These are phyloP conservation scores for Phasia obesa DNA, from an alignment of 2,888 invertebrate species.

Conservation along the genomic window DNA sequence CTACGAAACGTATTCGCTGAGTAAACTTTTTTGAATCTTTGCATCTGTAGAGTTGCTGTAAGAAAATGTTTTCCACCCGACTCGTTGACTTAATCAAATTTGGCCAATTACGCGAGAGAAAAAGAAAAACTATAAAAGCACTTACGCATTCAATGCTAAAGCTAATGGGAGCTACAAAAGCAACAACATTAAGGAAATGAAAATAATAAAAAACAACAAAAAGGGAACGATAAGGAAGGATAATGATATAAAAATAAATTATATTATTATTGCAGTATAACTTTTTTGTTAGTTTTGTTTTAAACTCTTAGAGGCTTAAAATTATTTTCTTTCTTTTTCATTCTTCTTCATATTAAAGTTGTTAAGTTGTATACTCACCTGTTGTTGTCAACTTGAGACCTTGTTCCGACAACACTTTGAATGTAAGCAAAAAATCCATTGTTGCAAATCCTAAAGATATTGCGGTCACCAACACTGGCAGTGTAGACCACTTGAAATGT, in stretches of 20 bases:
- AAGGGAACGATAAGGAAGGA: background rate
- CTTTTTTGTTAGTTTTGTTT: no score
- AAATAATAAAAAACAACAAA: slow-evolving; percentile 26
- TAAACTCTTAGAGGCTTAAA: no score
- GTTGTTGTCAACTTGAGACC: slow-evolving; percentile 79
- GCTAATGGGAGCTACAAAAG: slow-evolving; percentile 76
- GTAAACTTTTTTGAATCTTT: slow-evolving; percentile 73
- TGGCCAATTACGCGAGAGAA: slow-evolving; percentile 79
- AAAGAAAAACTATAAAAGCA: slow-evolving; percentile 75
- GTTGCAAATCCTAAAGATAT: slow-evolving; percentile 73
- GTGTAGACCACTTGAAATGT: slow-evolving; percentile 77
- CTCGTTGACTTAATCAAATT: slow-evolving; percentile 76
- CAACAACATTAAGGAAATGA: slow-evolving; percentile 4
- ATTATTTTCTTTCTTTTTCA: no score
- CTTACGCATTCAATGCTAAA: slow-evolving; percentile 78
- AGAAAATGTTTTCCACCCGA: slow-evolving; percentile 77
- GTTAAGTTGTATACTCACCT: slow-evolving; percentile 70
- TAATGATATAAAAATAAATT: background rate
- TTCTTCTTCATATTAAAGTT: no score
- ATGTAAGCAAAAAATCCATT: slow-evolving; percentile 75
- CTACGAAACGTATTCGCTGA: slow-evolving; percentile 75
- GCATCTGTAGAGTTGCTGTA: slow-evolving; percentile 76
- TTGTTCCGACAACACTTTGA: slow-evolving; percentile 74
- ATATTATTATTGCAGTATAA: no score
- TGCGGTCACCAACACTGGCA: slow-evolving; percentile 73